These are phyloP conservation scores for Amphipyra tragopoginis DNA, from an alignment of 2,888 invertebrate genomes.

Conservation along the genomic window DNA sequence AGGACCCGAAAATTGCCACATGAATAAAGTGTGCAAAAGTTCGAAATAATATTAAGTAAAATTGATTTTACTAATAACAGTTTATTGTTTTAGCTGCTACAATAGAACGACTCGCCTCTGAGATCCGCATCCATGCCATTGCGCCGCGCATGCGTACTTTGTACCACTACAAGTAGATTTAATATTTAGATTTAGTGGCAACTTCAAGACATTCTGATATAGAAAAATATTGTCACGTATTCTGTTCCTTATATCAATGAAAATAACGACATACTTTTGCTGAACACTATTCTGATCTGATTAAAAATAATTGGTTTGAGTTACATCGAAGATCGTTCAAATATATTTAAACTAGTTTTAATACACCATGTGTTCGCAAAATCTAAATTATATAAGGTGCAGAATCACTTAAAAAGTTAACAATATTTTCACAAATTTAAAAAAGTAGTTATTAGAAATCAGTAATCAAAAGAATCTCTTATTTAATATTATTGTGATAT, in stretches of 20 bases:
- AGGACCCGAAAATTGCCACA: neutral
- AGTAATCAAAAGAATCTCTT: conserved; percentile 50
- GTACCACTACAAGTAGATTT: conserved; percentile 67
- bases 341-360: conserved; percentile 7
- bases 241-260: conserved; percentile 56
- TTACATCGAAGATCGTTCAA: neutral
- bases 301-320: neutral
- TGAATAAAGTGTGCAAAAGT: conserved; percentile 8
- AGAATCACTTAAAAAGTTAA: conserved; percentile 49
- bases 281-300: conserved; percentile 2
- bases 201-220: conserved; percentile 67
- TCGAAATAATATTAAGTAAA: conserved; percentile 1
- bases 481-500: conserved; percentile 59
- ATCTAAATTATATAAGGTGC: conserved; percentile 59
- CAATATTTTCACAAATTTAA: conserved; percentile 56
- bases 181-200: conserved; percentile 69
- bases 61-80: conserved; percentile 67
- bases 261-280: neutral
- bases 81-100: conserved; percentile 93
- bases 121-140: conserved; percentile 79
- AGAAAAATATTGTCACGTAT: conserved; percentile 62
- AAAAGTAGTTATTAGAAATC: conserved; percentile 53
- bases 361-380: conserved; percentile 32
- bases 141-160: conserved; percentile 81
- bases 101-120: conserved; percentile 95